Evolutionary conservation across 2,113 vertebrate species (phyloP).

Genomic region (Sceloporus tristichus): DNA sequence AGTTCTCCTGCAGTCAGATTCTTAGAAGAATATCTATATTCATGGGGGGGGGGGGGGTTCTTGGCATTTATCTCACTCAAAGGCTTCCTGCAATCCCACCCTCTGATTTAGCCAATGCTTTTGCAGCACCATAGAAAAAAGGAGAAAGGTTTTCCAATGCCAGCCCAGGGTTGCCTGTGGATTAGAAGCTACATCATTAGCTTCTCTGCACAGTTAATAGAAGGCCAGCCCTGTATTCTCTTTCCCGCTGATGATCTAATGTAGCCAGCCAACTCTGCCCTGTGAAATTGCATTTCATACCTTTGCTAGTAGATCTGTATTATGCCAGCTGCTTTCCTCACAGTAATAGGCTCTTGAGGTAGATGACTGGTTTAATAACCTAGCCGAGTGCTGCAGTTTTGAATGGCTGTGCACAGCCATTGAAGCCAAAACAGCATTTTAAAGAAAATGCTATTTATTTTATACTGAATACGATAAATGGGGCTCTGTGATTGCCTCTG

Average conservation of each 20-base stretch:
- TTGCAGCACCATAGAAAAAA: neutral
- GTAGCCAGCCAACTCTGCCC: constrained; percentile 36
- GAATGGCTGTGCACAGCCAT: constrained; percentile 63
- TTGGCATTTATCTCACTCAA: neutral
- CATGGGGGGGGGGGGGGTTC: neutral
- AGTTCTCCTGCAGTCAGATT: neutral
- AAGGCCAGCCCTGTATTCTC: constrained; percentile 43
- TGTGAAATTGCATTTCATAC: constrained; percentile 55
- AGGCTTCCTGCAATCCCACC: rapidly evolving
- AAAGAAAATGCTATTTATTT: constrained; percentile 62
- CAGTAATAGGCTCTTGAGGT: constrained; percentile 72
- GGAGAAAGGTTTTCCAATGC: neutral
- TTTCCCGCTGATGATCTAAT: constrained; percentile 46
- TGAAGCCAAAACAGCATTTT: constrained; percentile 60
- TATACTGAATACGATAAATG: constrained; percentile 54
- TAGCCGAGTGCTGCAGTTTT: constrained; percentile 57
- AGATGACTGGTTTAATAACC: constrained; percentile 71
- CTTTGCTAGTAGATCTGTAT: constrained; percentile 47
- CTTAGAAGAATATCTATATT: neutral
- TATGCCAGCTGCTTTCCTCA: constrained; percentile 68
- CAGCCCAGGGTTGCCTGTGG: neutral
- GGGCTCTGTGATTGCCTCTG: constrained; percentile 22
- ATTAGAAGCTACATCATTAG: constrained; percentile 13
- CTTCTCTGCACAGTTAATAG: constrained; percentile 20
- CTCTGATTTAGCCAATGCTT: neutral